phyloP scores from a whole-genome alignment of 53 echinoderm and acorn worm species.

The Apostichopus leukothele region DNA sequence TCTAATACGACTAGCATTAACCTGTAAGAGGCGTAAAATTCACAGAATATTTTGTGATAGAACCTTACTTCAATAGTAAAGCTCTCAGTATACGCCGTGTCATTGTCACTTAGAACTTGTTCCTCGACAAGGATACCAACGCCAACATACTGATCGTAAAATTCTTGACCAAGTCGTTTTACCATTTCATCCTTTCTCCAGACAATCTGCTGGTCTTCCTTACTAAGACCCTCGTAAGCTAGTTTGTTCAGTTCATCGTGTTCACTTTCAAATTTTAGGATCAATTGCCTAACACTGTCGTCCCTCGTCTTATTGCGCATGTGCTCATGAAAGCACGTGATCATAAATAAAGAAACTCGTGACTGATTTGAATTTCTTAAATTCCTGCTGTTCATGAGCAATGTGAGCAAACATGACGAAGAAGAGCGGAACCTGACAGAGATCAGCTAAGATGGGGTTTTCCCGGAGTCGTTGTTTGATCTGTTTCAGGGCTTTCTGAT shows the following conservation, averaged over 20 bases:
- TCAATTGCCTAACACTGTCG: neutral
- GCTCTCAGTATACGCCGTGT: neutral
- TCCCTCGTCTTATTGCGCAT: neutral
- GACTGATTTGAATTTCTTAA: neutral
- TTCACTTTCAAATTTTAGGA: neutral
- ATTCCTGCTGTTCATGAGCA: neutral
- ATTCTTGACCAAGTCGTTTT: slow-evolving; percentile 13
- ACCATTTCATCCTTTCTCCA: neutral
- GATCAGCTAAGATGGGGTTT: slow-evolving; percentile 6
- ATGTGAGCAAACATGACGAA: slow-evolving; percentile 26
- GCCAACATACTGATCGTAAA: slow-evolving; percentile 21
- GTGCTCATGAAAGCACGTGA: slow-evolving; percentile 14
- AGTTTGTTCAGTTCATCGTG: neutral
- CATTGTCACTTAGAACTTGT: neutral
- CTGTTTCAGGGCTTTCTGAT: neutral
- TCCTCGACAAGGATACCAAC: slow-evolving; percentile 29
- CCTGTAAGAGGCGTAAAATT: slow-evolving; percentile 2
- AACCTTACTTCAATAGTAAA: neutral
- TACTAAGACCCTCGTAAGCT: slow-evolving; percentile 8
- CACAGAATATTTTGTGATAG: slow-evolving; percentile 18
- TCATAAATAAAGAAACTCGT: slow-evolving; percentile 12
- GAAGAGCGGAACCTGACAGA: slow-evolving; percentile 3
- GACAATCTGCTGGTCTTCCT: neutral
- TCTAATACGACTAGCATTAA: neutral
- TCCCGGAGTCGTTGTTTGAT: neutral